These are phyloP conservation scores for Agrenia bidenticulata DNA, from an alignment of 2,888 invertebrate species.

Conservation along the genomic window DNA sequence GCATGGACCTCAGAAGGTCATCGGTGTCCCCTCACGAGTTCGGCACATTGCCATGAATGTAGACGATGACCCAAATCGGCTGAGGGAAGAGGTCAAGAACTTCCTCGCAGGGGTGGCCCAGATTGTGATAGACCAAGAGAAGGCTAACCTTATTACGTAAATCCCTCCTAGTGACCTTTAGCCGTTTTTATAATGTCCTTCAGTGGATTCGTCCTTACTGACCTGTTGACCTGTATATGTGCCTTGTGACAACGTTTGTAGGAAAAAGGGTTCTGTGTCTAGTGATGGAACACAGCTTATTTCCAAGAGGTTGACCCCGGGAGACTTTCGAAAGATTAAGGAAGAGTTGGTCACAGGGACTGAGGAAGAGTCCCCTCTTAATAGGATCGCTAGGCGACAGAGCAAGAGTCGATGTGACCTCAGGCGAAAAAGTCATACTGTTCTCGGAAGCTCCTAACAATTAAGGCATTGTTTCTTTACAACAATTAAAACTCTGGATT, in stretches of 20 bases:
- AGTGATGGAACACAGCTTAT: not conserved
- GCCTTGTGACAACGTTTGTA: no score
- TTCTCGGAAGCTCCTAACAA: no score
- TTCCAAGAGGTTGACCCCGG: not conserved
- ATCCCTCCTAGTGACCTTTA: not conserved
- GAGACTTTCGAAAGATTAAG: constrained; percentile 2
- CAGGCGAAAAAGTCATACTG: no score
- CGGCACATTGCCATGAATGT: constrained; percentile 51
- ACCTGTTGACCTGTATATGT: not conserved
- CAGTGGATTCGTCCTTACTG: not conserved
- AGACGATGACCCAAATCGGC: constrained; percentile 48
- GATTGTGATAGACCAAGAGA: constrained; percentile 47
- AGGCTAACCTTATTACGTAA: constrained; percentile 22
- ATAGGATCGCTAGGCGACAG: not conserved
- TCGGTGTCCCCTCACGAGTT: constrained; percentile 45
- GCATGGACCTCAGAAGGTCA: constrained; percentile 44
- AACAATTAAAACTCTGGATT: no score
- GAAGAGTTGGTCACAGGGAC: not conserved
- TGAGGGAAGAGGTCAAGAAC: constrained; percentile 47
- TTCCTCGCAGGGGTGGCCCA: constrained; percentile 46
- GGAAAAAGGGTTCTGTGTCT: no score
- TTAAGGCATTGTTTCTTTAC: no score
- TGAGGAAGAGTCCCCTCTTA: not conserved
- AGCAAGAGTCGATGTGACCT: not conserved
- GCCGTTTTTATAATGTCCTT: not conserved